A percentile compares a stretch with the other conserved stretches of the same genome.
These are phyloP conservation scores for Acanthurus lineatus DNA, from an alignment of 2,797 vertebrate genomes.

Conservation along the genomic window DNA sequence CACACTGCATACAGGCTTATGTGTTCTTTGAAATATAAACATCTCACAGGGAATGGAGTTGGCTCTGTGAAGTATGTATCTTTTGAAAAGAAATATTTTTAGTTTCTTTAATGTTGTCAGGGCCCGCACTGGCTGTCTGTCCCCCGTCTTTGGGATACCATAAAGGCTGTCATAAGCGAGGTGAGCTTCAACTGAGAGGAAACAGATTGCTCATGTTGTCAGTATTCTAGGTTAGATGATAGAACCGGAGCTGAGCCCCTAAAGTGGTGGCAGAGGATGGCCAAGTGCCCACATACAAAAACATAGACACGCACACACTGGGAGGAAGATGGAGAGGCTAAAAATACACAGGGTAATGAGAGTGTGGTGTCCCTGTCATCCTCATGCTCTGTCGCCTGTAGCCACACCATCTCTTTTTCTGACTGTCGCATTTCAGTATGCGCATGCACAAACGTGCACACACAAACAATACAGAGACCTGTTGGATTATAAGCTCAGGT, in stretches of 20 bases:
- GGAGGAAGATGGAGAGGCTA: constrained; percentile 77
- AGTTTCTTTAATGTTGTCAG: constrained; percentile 41
- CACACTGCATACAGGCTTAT: not conserved
- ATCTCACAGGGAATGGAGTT: constrained; percentile 13
- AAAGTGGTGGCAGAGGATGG: constrained; percentile 73
- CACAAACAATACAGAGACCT: constrained; percentile 31
- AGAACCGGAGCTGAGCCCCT: constrained; percentile 64
- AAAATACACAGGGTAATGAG: constrained; percentile 81
- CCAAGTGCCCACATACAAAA: constrained; percentile 63
- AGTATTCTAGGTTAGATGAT: constrained; percentile 70
- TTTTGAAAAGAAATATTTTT: constrained; percentile 53
- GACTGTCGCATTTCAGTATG: constrained; percentile 43
- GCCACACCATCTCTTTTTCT: constrained; percentile 56
- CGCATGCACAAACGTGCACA: not conserved
- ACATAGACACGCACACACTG: constrained; percentile 27
- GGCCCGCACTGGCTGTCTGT: constrained; percentile 44
- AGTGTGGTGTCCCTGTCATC: constrained; percentile 74
- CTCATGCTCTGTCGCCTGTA: constrained; percentile 62
- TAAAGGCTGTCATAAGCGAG: constrained; percentile 48
- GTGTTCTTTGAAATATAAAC: constrained; percentile 58
- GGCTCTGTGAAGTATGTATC: constrained; percentile 23
- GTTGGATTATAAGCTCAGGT: constrained; percentile 37
- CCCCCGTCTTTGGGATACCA: constrained; percentile 44
- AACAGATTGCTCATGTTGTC: constrained; percentile 75
- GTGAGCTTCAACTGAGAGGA: constrained; percentile 61